Percentiles rank a stretch among this genome's conserved stretches.
These are phyloP conservation scores for Eutolmus rufibarbis DNA, from an alignment of 2,888 invertebrate genomes.

Conservation along the genomic window DNA sequence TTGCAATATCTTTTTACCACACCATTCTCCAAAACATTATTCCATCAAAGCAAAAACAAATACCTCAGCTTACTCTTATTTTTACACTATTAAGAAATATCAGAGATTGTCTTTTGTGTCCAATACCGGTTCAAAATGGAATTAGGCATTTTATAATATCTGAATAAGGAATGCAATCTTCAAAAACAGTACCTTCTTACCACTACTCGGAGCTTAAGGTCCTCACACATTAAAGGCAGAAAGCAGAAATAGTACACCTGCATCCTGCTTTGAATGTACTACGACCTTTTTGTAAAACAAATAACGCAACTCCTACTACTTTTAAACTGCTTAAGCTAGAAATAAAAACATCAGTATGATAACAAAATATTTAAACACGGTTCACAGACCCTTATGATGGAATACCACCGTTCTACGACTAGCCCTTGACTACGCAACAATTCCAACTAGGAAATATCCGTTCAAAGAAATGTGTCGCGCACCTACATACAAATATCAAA, in stretches of 20 bases:
- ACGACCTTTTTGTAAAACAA: not conserved
- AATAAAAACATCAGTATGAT: not conserved
- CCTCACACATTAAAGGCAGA: not conserved
- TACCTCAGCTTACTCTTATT: not conserved
- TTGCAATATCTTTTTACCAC: not conserved
- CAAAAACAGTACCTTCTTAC: not conserved
- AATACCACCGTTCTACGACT: not conserved
- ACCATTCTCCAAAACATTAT: not conserved
- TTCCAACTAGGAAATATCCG: not conserved
- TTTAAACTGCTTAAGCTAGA: not conserved
- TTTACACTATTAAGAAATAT: not conserved
- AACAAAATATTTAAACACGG: not conserved
- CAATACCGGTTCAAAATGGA: not conserved
- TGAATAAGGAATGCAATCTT: not conserved
- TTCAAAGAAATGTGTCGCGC: not conserved
- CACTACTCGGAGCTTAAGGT: not conserved
- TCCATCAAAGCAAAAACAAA: not conserved
- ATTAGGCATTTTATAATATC: not conserved
- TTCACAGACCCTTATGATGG: not conserved
- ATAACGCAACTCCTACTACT: not conserved
- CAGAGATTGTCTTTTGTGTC: not conserved
- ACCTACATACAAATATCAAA: not conserved
- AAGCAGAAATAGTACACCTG: not conserved
- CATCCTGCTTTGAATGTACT: not conserved
- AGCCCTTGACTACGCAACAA: not conserved